phyloP scores from a whole-genome alignment of 2,113 vertebrate species.

The Centrocercus urophasianus region DNA sequence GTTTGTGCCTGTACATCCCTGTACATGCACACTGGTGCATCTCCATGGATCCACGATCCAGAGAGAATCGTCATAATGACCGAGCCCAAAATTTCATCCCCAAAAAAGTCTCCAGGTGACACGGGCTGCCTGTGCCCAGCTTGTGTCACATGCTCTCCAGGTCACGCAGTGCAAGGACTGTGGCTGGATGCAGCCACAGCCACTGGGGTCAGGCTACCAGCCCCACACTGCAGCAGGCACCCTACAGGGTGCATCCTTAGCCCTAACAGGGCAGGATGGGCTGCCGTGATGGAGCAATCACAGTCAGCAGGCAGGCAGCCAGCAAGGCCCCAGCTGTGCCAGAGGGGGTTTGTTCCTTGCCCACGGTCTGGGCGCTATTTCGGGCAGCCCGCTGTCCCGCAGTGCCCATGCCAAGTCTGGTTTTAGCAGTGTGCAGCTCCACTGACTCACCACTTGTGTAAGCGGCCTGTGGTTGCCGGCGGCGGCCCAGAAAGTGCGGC shows the following conservation, averaged over 20 bases:
- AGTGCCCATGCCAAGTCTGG: slow-evolving; percentile 62
- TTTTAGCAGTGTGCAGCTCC: slow-evolving; percentile 77
- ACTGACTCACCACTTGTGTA: slow-evolving; percentile 80
- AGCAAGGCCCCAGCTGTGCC: background rate
- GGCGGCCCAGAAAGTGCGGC: slow-evolving; percentile 37
- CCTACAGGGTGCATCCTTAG: background rate
- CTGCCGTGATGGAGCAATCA: background rate
- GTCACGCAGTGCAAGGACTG: background rate
- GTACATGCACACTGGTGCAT: background rate
- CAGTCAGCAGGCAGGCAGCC: background rate
- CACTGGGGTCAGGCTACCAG: background rate
- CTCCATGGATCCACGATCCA: background rate
- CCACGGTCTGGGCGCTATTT: slow-evolving; percentile 75
- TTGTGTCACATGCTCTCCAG: background rate
- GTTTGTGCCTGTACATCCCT: background rate
- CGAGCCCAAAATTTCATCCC: background rate
- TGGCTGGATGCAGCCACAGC: background rate
- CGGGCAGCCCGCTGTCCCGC: slow-evolving; percentile 41
- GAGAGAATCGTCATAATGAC: background rate
- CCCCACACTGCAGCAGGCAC: background rate
- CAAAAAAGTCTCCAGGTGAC: background rate
- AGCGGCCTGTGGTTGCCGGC: slow-evolving; percentile 73
- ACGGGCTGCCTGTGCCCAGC: background rate
- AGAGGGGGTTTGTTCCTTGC: slow-evolving; percentile 19
- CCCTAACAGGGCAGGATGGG: background rate